Conservation (phyloP, 2,888 invertebrate genomes). For the Lasioglossum marginatum region DNA sequence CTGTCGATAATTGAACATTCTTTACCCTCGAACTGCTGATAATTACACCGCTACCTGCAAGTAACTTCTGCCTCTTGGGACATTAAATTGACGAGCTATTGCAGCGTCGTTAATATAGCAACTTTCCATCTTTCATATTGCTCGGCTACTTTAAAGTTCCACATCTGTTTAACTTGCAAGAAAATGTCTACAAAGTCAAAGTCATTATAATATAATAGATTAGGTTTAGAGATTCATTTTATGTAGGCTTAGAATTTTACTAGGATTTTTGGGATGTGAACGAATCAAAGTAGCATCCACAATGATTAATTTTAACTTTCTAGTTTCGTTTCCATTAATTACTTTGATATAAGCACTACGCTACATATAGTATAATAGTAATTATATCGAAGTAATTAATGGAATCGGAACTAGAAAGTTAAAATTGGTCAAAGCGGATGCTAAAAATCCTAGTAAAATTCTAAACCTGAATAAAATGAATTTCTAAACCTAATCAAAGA, state of each 20-base stretch:
- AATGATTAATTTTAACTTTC: no score
- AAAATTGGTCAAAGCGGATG: no score
- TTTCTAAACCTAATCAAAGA: not conserved
- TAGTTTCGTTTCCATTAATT: no score
- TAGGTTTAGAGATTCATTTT: no score
- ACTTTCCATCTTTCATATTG: not conserved
- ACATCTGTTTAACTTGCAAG: not conserved
- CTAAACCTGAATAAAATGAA: not conserved
- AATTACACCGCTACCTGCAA: constrained; percentile 17
- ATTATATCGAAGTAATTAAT: not conserved
- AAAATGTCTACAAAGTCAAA: not conserved
- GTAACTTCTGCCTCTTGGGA: not conserved
- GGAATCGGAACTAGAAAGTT: not conserved
- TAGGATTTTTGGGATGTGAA: no score
- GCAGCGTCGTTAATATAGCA: not conserved
- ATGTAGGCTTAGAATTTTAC: no score
- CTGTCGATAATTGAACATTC: constrained; percentile 8
- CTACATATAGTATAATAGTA: no score
- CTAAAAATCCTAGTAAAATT: not conserved
- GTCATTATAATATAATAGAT: not conserved
- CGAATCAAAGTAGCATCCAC: no score
- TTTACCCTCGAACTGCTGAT: not conserved
- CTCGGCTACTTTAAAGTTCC: not conserved
- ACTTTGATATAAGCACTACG: no score
- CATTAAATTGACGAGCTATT: not conserved